Conservation (phyloP, 2,888 invertebrate species). For the Electrophaes corylata region DNA sequence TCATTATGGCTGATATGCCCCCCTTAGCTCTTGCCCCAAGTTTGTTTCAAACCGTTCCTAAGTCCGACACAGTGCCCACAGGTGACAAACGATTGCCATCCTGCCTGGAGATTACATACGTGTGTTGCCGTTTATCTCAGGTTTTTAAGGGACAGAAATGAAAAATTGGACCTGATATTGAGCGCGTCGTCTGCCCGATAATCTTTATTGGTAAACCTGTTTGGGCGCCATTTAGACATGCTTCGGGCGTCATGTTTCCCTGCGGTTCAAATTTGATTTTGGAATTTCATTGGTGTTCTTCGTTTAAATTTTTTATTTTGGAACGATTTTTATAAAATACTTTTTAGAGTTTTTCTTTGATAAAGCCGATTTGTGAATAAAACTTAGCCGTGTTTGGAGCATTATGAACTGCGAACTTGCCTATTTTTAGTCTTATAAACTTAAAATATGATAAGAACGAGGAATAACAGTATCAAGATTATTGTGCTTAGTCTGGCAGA, state of each 20-base stretch:
- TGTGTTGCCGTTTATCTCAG: slow-evolving; percentile 40
- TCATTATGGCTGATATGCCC: too few relatives aligned
- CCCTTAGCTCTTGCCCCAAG: neutral
- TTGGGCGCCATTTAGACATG: slow-evolving; percentile 28
- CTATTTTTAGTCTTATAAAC: neutral
- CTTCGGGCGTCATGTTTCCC: slow-evolving; percentile 22
- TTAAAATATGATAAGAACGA: too few relatives aligned
- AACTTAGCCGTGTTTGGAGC: too few relatives aligned
- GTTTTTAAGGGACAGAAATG: slow-evolving; percentile 44
- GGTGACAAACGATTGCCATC: slow-evolving; percentile 40
- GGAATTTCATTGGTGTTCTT: slow-evolving; percentile 2
- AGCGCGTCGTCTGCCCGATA: slow-evolving; percentile 44
- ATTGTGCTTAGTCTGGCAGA: neutral
- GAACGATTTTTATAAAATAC: neutral
- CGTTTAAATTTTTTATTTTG: slow-evolving; percentile 2
- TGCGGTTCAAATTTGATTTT: slow-evolving; percentile 18
- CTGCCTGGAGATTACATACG: slow-evolving; percentile 32
- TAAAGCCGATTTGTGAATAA: neutral
- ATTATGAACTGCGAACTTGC: neutral
- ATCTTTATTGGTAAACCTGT: slow-evolving; percentile 47
- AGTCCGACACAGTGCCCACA: slow-evolving; percentile 8
- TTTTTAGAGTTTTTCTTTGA: neutral
- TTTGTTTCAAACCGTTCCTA: neutral
- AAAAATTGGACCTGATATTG: slow-evolving; percentile 52
- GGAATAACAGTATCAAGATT: too few relatives aligned